A percentile compares a stretch with the other conserved stretches of the same genome.
phyloP scores from a whole-genome alignment of 2,113 vertebrate species.

The Raja brachyura region DNA sequence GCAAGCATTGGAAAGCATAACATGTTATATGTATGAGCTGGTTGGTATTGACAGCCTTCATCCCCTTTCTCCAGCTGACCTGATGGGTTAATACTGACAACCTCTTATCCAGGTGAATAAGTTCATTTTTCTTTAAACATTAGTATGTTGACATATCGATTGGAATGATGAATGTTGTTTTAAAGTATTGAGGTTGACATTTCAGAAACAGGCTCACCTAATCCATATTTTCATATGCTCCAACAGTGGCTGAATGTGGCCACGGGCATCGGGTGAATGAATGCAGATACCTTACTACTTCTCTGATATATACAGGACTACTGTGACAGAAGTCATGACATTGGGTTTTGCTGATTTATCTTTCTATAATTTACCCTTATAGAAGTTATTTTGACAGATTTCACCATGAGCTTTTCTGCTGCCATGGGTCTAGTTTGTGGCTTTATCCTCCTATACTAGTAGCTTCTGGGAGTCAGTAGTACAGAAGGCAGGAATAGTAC shows the following conservation, averaged over 20 bases:
- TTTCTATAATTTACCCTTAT: neutral
- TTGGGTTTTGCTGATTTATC: neutral
- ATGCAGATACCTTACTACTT: neutral
- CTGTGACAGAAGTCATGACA: neutral
- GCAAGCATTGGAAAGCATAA: neutral
- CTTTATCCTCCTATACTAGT: neutral
- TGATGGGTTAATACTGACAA: neutral
- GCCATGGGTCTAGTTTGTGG: neutral
- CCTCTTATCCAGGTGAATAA: neutral
- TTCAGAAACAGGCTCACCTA: neutral
- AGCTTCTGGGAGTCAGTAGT: neutral
- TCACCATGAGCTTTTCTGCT: neutral
- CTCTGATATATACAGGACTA: neutral
- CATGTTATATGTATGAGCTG: neutral
- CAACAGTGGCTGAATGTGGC: neutral
- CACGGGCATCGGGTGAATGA: neutral
- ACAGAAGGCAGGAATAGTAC: neutral
- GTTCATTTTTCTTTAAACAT: neutral
- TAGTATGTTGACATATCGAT: slow-evolving; percentile 3
- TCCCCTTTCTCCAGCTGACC: neutral
- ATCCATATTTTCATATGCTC: neutral
- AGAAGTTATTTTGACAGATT: neutral
- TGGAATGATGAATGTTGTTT: neutral
- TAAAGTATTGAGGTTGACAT: slow-evolving; percentile 17
- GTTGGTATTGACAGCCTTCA: neutral